Evolutionary conservation across 2,113 vertebrate species (phyloP).

Genomic region (Myxocyprinus asiaticus): DNA sequence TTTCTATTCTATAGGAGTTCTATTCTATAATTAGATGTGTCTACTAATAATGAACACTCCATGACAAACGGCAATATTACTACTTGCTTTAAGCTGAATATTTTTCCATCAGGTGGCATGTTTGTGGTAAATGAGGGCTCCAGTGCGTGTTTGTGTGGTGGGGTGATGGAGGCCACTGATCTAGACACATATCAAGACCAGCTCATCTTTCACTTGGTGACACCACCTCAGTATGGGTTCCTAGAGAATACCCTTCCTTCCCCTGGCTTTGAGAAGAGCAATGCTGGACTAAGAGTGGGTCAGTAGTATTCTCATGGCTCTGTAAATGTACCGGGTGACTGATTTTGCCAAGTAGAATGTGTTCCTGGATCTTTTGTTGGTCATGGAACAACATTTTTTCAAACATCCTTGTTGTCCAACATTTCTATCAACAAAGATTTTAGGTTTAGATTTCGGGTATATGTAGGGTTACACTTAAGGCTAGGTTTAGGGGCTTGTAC

Average conservation of each 20-base stretch:
- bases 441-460: too few species aligned
- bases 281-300: slow-evolving; percentile 69
- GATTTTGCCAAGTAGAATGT: neutral
- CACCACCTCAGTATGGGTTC: slow-evolving; percentile 65
- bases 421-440: too few species aligned
- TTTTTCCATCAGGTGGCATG: slow-evolving; percentile 55
- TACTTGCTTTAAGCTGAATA: neutral
- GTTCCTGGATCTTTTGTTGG: neutral
- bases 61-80: too few species aligned
- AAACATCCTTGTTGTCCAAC: neutral
- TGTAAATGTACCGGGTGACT: neutral
- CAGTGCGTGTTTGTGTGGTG: slow-evolving; percentile 55
- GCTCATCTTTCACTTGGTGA: slow-evolving; percentile 74
- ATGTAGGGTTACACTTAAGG: too few species aligned
- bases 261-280: slow-evolving; percentile 73
- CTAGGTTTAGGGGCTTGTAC: too few species aligned
- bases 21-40: too few species aligned
- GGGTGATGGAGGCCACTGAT: slow-evolving; percentile 68
- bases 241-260: slow-evolving; percentile 74
- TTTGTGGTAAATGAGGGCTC: slow-evolving; percentile 72
- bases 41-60: too few species aligned
- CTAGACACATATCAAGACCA: slow-evolving; percentile 68
- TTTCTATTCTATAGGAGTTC: too few species aligned
- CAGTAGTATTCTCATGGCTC: slow-evolving; percentile 34
- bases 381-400: neutral